A percentile compares a stretch with the other conserved stretches of the same genome.
phyloP scores from a whole-genome alignment of 2,888 invertebrate genomes.

The Cephus nigrinus region DNA sequence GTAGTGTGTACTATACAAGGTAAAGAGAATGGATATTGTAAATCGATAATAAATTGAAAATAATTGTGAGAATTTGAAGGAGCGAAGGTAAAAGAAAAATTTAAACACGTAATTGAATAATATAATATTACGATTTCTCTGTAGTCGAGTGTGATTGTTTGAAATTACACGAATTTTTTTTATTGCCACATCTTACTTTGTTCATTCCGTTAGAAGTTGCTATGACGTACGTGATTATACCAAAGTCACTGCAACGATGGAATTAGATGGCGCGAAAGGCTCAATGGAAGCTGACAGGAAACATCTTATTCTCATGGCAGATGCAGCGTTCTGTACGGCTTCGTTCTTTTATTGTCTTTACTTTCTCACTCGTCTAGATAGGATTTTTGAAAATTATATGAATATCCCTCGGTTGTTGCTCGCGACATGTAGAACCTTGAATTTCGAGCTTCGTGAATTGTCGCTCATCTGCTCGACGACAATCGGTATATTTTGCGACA shows the following conservation, averaged over 20 bases:
- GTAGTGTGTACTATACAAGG: slow-evolving; percentile 53
- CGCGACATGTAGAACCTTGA: not conserved
- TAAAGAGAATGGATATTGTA: slow-evolving; percentile 51
- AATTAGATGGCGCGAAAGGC: not conserved
- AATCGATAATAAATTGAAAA: slow-evolving; percentile 48
- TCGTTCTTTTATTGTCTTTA: not conserved
- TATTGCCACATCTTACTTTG: slow-evolving; percentile 1
- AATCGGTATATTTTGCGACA: not conserved
- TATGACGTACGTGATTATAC: not conserved
- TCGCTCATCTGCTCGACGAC: not conserved
- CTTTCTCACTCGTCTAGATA: not conserved
- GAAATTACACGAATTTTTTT: not conserved
- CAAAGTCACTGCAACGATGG: not conserved
- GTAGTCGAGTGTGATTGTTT: not conserved
- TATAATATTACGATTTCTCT: not conserved
- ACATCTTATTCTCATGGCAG: not conserved
- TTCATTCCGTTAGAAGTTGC: not conserved
- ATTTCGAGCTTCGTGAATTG: not conserved
- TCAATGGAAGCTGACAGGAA: not conserved
- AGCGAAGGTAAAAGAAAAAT: not conserved
- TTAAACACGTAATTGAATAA: not conserved
- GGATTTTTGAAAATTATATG: not conserved
- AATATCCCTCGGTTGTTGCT: not conserved
- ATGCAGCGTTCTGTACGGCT: not conserved
- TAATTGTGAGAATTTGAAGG: not conserved